A percentile compares a stretch with the other conserved stretches of the same genome.
These are phyloP conservation scores for Lepidothrix coronata DNA, from an alignment of 2,113 vertebrate species.

Conservation along the genomic window DNA sequence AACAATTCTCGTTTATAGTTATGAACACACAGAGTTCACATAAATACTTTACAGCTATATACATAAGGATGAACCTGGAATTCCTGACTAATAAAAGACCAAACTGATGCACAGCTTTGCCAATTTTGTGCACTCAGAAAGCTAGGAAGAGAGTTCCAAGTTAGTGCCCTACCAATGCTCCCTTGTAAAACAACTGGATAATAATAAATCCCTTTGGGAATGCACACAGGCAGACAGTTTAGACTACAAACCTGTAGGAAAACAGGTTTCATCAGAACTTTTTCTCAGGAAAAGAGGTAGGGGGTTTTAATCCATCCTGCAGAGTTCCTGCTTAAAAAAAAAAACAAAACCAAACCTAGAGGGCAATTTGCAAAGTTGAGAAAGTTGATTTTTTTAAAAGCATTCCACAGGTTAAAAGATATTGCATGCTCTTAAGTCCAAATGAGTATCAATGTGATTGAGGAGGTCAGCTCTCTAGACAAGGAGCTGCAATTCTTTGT, in stretches of 20 bases:
- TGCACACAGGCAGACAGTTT: neutral
- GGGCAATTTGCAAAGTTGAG: neutral
- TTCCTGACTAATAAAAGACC: neutral
- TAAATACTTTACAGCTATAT: neutral
- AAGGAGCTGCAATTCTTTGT: neutral
- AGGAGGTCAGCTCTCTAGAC: neutral
- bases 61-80: neutral
- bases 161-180: neutral
- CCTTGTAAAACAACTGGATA: neutral
- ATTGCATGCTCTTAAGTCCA: neutral
- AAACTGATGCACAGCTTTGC: neutral
- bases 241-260: neutral
- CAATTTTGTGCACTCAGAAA: neutral
- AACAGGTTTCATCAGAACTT: neutral
- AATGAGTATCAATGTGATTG: neutral
- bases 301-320: neutral
- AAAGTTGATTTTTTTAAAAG: neutral
- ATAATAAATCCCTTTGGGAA: neutral
- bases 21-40: neutral
- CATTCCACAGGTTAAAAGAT: neutral
- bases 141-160: neutral
- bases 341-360: neutral
- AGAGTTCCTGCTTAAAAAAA: neutral
- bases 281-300: neutral
- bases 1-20: neutral